Percentiles rank a stretch among this genome's conserved stretches.
Conservation (phyloP, 35 echinoderm and acorn worm species). For the Acanthaster planci region DNA sequence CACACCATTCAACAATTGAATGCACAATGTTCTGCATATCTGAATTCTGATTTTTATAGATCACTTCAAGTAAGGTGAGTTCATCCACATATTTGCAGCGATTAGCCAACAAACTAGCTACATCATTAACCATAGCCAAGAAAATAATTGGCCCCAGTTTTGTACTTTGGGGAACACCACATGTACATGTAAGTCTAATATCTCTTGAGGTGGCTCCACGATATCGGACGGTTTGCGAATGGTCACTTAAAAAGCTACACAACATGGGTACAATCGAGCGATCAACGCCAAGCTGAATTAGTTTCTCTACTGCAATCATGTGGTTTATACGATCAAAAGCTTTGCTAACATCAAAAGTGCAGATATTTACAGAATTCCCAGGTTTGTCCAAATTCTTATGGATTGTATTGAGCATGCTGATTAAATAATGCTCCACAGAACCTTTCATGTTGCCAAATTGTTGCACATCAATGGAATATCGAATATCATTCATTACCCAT, state of each 20-base stretch:
- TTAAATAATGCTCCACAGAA: too few species aligned
- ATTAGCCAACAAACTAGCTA: not conserved
- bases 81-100: slow-evolving; percentile 33
- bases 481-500: slow-evolving; percentile 42
- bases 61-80: not conserved
- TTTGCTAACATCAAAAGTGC: not conserved
- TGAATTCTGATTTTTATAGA: not conserved
- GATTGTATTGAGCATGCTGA: too few species aligned
- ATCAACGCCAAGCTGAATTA: slow-evolving; percentile 15
- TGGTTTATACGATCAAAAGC: slow-evolving; percentile 5
- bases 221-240: slow-evolving; percentile 1
- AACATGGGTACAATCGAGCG: not conserved
- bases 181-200: not conserved
- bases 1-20: slow-evolving; percentile 8
- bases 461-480: not conserved
- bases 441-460: too few species aligned
- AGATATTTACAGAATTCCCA: not conserved
- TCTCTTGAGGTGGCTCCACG: not conserved
- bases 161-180: slow-evolving; percentile 16
- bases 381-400: too few species aligned
- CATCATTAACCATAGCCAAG: slow-evolving; percentile 23
- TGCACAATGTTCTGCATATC: not conserved
- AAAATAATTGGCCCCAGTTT: slow-evolving; percentile 18
- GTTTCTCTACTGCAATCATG: not conserved
- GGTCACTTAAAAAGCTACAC: not conserved